Evolutionary conservation across 2,797 vertebrate genomes (phyloP).

Genomic region (Smutsia temminckii): DNA sequence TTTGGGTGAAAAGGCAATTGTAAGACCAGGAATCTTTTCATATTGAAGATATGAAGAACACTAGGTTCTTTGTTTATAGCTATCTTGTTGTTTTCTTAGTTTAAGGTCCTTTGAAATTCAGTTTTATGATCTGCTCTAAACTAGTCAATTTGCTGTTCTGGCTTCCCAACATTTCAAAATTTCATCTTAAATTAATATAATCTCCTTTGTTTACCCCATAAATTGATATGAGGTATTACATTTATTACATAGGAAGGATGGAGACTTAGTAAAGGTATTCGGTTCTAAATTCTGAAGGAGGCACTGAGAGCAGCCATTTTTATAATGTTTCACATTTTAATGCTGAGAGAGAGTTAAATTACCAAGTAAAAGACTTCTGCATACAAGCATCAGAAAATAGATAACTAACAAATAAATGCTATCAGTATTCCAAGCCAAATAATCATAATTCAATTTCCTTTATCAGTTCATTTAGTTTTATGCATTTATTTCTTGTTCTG

Average conservation of each 20-base stretch:
- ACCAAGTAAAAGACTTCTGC: not conserved
- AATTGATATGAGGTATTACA: not conserved
- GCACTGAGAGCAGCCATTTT: not conserved
- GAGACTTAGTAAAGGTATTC: not conserved
- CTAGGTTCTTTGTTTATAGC: not conserved
- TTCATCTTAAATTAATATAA: not conserved
- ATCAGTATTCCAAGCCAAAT: not conserved
- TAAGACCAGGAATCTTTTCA: not conserved
- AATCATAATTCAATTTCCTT: not conserved
- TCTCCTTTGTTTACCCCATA: not conserved
- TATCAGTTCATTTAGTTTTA: constrained; percentile 18
- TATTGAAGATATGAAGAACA: constrained; percentile 7
- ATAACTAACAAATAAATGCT: not conserved
- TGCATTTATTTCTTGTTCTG: constrained; percentile 32
- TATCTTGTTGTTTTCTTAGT: not conserved
- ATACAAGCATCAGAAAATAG: not conserved
- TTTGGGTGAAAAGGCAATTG: not conserved
- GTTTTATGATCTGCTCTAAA: not conserved
- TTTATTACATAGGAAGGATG: not conserved
- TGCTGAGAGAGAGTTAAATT: not conserved
- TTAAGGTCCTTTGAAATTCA: constrained; percentile 8
- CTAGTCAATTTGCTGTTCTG: not conserved
- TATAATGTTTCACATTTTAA: constrained; percentile 2
- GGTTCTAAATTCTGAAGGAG: constrained; percentile 41
- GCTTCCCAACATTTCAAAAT: constrained; percentile 28